Evolutionary conservation across 2,888 invertebrate genomes (phyloP).

Genomic region (Leptinotarsa haldemani): DNA sequence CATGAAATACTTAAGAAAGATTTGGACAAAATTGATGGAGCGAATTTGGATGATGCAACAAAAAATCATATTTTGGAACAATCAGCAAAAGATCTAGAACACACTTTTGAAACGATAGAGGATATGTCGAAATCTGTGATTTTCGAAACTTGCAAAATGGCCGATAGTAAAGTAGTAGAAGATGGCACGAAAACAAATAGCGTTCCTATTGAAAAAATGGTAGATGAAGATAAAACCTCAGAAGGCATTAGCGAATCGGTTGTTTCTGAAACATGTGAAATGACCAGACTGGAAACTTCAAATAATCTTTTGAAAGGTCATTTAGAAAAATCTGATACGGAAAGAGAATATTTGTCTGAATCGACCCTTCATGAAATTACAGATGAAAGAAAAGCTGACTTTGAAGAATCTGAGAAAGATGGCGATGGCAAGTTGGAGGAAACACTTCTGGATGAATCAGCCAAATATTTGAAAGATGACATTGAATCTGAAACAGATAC

Average conservation of each 20-base stretch:
- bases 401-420: no score
- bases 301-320: neutral
- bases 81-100: slow-evolving; percentile 29
- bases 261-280: slow-evolving; percentile 42
- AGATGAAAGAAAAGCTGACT: neutral
- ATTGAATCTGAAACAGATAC: no score
- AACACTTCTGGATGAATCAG: neutral
- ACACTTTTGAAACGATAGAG: slow-evolving; percentile 33
- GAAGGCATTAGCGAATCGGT: slow-evolving; percentile 13
- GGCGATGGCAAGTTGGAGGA: neutral
- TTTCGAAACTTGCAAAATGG: slow-evolving; percentile 30
- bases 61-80: slow-evolving; percentile 28
- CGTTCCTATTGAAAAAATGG: no score
- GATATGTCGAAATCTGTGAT: slow-evolving; percentile 42
- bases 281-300: neutral
- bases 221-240: no score
- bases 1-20: neutral
- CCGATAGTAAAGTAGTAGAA: neutral
- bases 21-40: slow-evolving; percentile 34
- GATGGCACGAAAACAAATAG: neutral
- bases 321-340: neutral
- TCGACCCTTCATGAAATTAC: neutral
- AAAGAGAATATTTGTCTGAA: neutral
- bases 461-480: no score
- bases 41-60: slow-evolving; percentile 45